phyloP scores from a whole-genome alignment of 2,113 vertebrate species.

The Myiagra hebetior region DNA sequence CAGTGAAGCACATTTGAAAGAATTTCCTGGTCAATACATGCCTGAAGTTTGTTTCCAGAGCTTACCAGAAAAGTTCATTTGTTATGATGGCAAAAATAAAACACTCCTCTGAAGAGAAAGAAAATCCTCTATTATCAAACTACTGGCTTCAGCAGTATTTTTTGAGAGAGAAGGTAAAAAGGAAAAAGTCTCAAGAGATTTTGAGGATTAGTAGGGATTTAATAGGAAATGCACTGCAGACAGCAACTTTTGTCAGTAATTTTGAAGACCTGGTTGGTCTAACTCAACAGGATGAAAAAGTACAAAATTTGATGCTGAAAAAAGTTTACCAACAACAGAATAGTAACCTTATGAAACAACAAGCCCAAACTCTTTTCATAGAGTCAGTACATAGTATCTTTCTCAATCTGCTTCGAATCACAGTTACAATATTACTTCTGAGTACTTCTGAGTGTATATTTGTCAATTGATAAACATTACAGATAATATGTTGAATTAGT shows the following conservation, averaged over 20 bases:
- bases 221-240: neutral
- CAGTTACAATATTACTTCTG: neutral
- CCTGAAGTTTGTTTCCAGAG: neutral
- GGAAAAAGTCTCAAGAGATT: neutral
- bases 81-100: neutral
- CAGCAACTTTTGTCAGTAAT: neutral
- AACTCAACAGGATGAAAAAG: neutral
- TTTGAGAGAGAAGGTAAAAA: neutral
- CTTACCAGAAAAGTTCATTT: neutral
- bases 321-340: neutral
- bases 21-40: neutral
- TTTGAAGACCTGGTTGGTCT: neutral
- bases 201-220: neutral
- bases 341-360: neutral
- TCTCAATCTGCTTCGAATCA: neutral
- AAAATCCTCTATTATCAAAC: neutral
- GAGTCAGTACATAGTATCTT: neutral
- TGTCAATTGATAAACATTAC: neutral
- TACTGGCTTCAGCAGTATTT: neutral
- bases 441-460: neutral
- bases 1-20: neutral
- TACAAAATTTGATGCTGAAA: neutral
- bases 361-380: neutral
- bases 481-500: neutral
- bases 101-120: neutral